phyloP scores from a whole-genome alignment of 2,797 vertebrate species.

The Martes flavigula region DNA sequence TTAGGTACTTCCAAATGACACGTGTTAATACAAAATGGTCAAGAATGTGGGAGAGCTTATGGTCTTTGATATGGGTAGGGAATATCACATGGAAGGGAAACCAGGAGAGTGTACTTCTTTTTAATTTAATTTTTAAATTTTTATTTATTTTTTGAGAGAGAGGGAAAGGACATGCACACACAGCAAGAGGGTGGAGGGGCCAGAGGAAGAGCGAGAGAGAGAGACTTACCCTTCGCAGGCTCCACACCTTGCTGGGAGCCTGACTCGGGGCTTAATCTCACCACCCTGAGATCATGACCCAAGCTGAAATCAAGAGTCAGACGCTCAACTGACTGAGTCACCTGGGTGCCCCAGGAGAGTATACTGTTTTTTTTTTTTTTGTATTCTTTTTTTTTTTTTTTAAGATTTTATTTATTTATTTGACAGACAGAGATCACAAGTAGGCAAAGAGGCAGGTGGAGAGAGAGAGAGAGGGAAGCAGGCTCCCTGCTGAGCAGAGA shows the following conservation, averaged over 20 bases:
- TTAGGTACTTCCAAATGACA: background rate
- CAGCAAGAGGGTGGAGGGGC: background rate
- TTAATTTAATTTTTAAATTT: background rate
- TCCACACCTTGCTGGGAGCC: background rate
- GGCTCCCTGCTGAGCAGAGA: too few species aligned
- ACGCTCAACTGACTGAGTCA: background rate
- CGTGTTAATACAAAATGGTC: background rate
- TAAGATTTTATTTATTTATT: too few species aligned
- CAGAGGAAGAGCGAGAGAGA: background rate
- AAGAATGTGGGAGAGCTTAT: background rate
- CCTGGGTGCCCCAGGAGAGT: background rate
- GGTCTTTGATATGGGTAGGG: background rate
- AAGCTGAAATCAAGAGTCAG: background rate
- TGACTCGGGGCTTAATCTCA: background rate
- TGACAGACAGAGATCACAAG: too few species aligned
- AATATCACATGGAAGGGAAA: background rate
- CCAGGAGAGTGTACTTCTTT: background rate
- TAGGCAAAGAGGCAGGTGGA: too few species aligned
- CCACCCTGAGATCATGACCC: background rate
- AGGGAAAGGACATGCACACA: background rate
- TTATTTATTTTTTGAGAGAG: background rate
- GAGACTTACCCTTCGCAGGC: background rate
- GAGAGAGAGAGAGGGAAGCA: too few species aligned
- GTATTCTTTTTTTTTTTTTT: too few species aligned
- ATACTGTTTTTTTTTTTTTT: background rate